phyloP scores from a whole-genome alignment of 92 coral and sea anemone species.

The Isaurus tuberculatus region DNA sequence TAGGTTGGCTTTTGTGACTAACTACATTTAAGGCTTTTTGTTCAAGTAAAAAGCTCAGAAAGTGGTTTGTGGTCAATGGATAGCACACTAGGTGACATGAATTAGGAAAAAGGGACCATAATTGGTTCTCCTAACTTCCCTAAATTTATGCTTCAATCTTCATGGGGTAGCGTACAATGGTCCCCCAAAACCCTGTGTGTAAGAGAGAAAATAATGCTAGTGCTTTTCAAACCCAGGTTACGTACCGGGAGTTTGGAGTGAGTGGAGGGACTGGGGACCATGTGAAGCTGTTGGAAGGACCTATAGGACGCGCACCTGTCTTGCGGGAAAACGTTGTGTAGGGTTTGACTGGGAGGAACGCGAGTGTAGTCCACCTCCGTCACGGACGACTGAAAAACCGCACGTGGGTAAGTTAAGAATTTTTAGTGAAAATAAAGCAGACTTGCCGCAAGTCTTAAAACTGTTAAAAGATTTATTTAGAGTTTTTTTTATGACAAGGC shows the following conservation, averaged over 20 bases:
- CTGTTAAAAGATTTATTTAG: not conserved
- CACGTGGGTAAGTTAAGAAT: not conserved
- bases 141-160: not conserved
- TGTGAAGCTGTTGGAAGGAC: conserved; percentile 60
- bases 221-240: conserved; percentile 27
- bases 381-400: conserved; percentile 37
- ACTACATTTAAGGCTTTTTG: no score
- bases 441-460: not conserved
- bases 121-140: no score
- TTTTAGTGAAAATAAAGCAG: no score
- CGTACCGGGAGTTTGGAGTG: conserved; percentile 57
- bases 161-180: not conserved
- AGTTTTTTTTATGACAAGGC: no score
- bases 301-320: conserved; percentile 56
- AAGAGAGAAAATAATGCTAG: not conserved
- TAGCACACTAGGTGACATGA: no score
- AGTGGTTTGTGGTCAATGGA: no score
- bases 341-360: conserved; percentile 47
- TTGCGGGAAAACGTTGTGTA: conserved; percentile 52
- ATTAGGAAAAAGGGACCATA: no score
- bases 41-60: no score
- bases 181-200: not conserved
- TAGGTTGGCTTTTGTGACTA: no score
- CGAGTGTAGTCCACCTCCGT: conserved; percentile 40
- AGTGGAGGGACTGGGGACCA: conserved; percentile 63